Base-by-base conservation (phyloP, 2,113 vertebrate species). In the Malurus elegans region DNA sequence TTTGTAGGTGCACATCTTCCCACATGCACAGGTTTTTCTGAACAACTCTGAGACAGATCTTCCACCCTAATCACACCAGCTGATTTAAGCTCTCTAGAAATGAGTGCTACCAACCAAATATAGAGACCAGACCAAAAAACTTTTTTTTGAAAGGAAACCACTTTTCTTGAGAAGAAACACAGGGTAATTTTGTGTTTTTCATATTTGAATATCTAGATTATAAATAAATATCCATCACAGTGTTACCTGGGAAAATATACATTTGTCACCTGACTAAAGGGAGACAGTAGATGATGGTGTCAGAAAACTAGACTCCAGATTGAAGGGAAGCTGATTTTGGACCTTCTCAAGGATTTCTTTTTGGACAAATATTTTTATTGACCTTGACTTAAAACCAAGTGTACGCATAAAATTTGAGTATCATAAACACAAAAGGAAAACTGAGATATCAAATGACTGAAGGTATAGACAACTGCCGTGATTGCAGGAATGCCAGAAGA, bases 361-460 rank as follows among this genome's bases (percentile, higher is more conserved):
- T 72, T 67, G 40, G 26, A 64, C 2, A 29, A 56, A 38, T 6
- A 15, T 65, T 91, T 75, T 72, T 42, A 42, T 32, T 48, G 6
- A 66, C 42, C 29, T 89, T 61, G 31, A 17, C 20, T 79, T 73
- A 86, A 86, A 89, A 26, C 5, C 28, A 83, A 78, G 4, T 38
- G 6, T 0, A 1, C 24, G 4, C 7, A 19, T 73, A 17, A 65
- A 70, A 70, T 40, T 57, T 3, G 12, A 48, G 24, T 20, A 61
- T 25, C n/a, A 62, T 42, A 66, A 87, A 62, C n/a, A 65, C 21
- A 90, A 53, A 87, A 67, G 16, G 24, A 71, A 82, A 44, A 54
- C 2, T 53, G 25, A 58, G n/a, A 21, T 53, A 58, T 24, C 15
- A 72, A 65, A 60, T 48, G 2, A 50, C 9, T 47, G 26, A 67